phyloP scores from a whole-genome alignment of 2,797 vertebrate species.

The Brachyalestes nurse region DNA sequence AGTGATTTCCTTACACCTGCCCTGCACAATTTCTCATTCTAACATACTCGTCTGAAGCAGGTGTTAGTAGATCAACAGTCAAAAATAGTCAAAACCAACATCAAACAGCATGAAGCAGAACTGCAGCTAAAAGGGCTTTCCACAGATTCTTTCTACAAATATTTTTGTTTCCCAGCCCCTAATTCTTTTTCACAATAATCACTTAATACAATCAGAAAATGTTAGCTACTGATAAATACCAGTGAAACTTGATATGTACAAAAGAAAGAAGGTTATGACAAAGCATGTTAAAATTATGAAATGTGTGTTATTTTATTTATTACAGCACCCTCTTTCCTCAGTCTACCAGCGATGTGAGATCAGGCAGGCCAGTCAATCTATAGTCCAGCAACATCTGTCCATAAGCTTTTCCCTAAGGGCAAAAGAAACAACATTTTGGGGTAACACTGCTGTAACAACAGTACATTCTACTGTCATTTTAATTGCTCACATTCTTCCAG shows the following conservation, averaged over 20 bases:
- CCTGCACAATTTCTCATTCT: neutral
- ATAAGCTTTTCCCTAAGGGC: slow-evolving; percentile 84
- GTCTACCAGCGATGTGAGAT: slow-evolving; percentile 86
- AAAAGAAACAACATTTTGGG: slow-evolving; percentile 25
- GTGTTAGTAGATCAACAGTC: neutral
- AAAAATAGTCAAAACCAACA: too few relatives aligned
- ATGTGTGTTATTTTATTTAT: neutral
- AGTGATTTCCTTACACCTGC: neutral
- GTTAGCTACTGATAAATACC: too few relatives aligned
- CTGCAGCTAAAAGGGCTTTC: neutral
- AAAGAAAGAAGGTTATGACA: too few relatives aligned
- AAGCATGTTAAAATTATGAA: too few relatives aligned
- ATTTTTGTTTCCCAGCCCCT: too few relatives aligned
- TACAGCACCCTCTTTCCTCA: slow-evolving; percentile 42
- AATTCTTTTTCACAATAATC: too few relatives aligned
- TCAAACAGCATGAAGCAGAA: neutral
- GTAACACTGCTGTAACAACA: neutral
- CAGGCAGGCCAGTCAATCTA: slow-evolving; percentile 83
- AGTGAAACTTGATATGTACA: too few relatives aligned
- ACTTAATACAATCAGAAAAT: too few relatives aligned
- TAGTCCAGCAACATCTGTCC: slow-evolving; percentile 90
- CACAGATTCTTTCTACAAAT: neutral
- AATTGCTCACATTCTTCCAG: neutral
- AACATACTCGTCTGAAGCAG: neutral
- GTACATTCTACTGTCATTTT: too few relatives aligned